Conservation (phyloP, 2,797 vertebrate species). For the Synanceia verrucosa region DNA sequence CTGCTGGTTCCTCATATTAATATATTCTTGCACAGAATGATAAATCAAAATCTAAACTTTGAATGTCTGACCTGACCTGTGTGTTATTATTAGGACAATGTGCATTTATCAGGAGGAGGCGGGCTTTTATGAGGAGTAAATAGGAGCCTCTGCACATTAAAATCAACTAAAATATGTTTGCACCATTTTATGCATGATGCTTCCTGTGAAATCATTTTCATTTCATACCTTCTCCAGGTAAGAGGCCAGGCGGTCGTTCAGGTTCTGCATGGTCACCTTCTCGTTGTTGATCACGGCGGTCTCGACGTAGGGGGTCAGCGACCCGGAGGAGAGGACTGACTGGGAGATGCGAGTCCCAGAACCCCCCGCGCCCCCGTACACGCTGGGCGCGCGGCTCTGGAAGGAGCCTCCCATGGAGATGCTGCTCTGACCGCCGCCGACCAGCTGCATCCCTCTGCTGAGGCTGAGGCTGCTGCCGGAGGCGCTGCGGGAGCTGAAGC, state of each 20-base stretch:
- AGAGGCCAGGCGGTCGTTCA: constrained; percentile 76
- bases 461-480: not conserved
- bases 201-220: too few species aligned
- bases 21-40: not conserved
- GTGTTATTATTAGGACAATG: too few species aligned
- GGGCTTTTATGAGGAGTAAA: not conserved
- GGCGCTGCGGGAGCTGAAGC: constrained; percentile 2
- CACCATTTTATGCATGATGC: too few species aligned
- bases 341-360: constrained; percentile 51
- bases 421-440: not conserved
- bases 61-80: too few species aligned
- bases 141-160: not conserved
- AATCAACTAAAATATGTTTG: not conserved
- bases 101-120: not conserved
- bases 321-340: not conserved
- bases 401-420: not conserved
- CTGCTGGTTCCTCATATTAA: too few species aligned
- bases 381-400: constrained; percentile 24
- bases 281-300: not conserved
- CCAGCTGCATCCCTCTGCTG: not conserved
- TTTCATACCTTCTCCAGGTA: constrained; percentile 74
- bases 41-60: too few species aligned
- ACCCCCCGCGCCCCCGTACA: constrained; percentile 60
- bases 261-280: constrained; percentile 79
- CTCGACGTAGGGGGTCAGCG: accelerated